Evolutionary conservation across 64 coral and sea anemone genomes (phyloP), one percentile per base, ranked within the genome.

Genomic region (Porites lutea): DNA sequence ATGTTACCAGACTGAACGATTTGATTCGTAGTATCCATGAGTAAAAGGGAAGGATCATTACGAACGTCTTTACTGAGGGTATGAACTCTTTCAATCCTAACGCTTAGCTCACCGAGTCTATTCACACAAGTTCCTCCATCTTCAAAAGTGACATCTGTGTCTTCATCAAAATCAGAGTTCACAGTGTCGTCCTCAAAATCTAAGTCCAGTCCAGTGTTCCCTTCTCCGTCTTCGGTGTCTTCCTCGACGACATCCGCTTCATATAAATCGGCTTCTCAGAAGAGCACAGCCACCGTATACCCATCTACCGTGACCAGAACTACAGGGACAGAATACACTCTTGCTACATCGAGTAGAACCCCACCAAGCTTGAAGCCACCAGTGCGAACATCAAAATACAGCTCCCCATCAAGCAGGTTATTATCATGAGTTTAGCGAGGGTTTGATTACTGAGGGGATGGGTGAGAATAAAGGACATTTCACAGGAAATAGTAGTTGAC

Each of bases 321-420:
- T 70, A 27, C 66, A 70, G 66, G 66, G 20, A 70, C 21, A 70
- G 7, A 21, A 70, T 70, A 4, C 66, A 23, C 66, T 21, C 21
- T 45, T 23, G 22, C 52, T 13, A 73, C 86, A 15, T 75, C 86
- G 8, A 88, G 71, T 51, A 60, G 18, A 43, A 48, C 81, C 47
- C 59, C 81, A 70, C 69, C 67, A 18, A 87, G 84, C 74, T 87
- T 87, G 69, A 53, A 72, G 19, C 59, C 69, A 12, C 45, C 51
- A 8, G 48, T 78, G 59, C 55, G 54, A 70, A 60, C 62, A 48
- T 48, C 89, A 3, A 51, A 61, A 12, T 52, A 48, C 23, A 91
- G 74, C 20, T 19, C 79, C 50, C 47, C 77, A 48, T 77, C 74
- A 51, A 77, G 74, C 50, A 77, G 74, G 48, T n/a, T 77, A 47